Evolutionary conservation across 92 coral and sea anemone species (phyloP), one percentile per base, ranked within the genome.

Genomic region (Palythoa grandis): DNA sequence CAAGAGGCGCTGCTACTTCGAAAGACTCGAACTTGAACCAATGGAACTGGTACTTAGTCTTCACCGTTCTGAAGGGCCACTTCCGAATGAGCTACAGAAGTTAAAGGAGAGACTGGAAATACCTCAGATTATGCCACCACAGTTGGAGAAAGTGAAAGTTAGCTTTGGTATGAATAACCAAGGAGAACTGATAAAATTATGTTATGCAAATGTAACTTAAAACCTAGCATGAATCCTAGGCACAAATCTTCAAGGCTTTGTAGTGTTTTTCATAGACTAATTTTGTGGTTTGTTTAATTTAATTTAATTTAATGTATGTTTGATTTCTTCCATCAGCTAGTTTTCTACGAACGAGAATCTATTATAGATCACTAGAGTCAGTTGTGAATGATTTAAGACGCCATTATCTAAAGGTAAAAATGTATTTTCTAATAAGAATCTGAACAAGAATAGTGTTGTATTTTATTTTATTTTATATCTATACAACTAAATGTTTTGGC

Each of bases 111-210:
- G 87, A 19, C 86, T 94, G 60, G 98, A 87, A 82, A 92, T 96
- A 83, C 98, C 98, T 5, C 87, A 90, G 6, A 94, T 95, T 14
- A 83, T 96, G 79, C 98, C 98, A 1, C 98, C 98, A 3, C 85
- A 90, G 72, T 76, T 96, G 82, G 98, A 96, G 77, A 94, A 92
- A 29, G 96, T 96, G 11, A 91, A 85, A 68, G 88, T 96, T 16
- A 86, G 85, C 88, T 92, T 96, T 73, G 95, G 98, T 96, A 87
- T 79, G 93, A 78, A 14, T 19, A 24, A 13, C 12, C 22, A 24
- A 1, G 1, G 65, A 19, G 17, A 58, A 58, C 65, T 15, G 17
- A 58, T 14, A 58, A 43, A 43, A 43, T 43, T 43, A 43, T 43
- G 50, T 43, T 43, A 8, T 8, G 0, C 7, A 43, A 43, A 43